Conservation (phyloP, 2,888 invertebrate genomes). For the Lycia hirtaria region DNA sequence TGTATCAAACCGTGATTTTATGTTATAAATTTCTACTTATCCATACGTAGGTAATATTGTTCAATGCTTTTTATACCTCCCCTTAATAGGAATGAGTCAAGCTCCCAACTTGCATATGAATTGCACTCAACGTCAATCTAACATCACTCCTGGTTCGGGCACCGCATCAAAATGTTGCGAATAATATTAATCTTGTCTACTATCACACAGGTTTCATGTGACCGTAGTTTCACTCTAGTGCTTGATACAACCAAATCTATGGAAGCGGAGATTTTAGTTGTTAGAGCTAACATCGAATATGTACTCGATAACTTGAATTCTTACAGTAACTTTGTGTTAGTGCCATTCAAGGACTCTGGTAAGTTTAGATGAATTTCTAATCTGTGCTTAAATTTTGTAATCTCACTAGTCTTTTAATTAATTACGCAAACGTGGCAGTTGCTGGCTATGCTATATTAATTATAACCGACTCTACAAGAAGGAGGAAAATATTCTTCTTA, state of each 20-base stretch:
- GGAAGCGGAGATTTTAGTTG: slow-evolving; percentile 53
- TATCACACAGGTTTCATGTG: slow-evolving; percentile 2
- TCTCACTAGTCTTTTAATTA: no score
- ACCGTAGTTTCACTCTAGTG: slow-evolving; percentile 62
- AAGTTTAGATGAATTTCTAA: no score
- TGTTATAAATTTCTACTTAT: no score
- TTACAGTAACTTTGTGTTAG: slow-evolving; percentile 47
- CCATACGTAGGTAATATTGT: no score
- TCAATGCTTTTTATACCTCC: no score
- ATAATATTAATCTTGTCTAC: background rate
- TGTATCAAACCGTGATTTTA: no score
- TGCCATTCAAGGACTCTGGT: slow-evolving; percentile 56
- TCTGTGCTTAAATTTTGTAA: no score
- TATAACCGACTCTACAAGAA: no score
- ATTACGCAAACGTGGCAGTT: no score
- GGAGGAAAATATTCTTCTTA: no score
- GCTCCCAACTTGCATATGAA: slow-evolving; percentile 5
- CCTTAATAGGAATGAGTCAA: slow-evolving; percentile 17
- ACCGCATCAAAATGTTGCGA: slow-evolving; percentile 28
- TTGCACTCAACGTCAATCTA: background rate
- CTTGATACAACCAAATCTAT: slow-evolving; percentile 63
- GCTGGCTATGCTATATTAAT: no score
- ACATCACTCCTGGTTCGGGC: slow-evolving; percentile 4
- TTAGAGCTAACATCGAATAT: slow-evolving; percentile 51
- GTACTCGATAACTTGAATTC: slow-evolving; percentile 36